Percentiles rank a stretch among this genome's conserved stretches.
Conservation (phyloP, 2,113 vertebrate species). For the Sinocyclocheilus rhinocerous region DNA sequence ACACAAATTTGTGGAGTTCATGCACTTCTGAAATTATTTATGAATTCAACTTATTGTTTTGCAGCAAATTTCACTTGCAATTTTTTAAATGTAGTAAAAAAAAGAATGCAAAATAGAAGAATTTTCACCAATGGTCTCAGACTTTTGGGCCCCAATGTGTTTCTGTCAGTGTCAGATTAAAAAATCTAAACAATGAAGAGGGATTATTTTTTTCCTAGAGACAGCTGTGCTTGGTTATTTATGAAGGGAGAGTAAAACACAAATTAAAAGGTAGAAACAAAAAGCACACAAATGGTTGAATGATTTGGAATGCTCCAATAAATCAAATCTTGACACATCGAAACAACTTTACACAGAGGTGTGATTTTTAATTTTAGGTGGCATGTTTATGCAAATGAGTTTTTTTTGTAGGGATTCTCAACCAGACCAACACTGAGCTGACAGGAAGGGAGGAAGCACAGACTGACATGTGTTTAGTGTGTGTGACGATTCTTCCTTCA, state of each 20-base stretch:
- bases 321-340: slow-evolving; percentile 64
- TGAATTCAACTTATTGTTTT: background rate
- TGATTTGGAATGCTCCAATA: slow-evolving; percentile 61
- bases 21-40: background rate
- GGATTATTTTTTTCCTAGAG: slow-evolving; percentile 15
- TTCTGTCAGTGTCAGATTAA: slow-evolving; percentile 13
- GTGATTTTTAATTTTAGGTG: slow-evolving; percentile 70
- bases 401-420: slow-evolving; percentile 69
- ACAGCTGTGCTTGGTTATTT: slow-evolving; percentile 30
- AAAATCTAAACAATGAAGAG: background rate
- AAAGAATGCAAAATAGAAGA: background rate
- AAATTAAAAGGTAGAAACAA: slow-evolving; percentile 31
- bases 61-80: too few relatives aligned
- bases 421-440: slow-evolving; percentile 72
- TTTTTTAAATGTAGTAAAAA: background rate
- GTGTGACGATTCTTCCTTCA: slow-evolving; percentile 19
- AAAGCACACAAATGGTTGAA: slow-evolving; percentile 28
- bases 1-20: background rate
- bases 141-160: background rate
- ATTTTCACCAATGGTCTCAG: background rate
- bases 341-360: slow-evolving; percentile 68
- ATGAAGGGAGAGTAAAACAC: background rate
- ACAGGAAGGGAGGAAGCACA: slow-evolving; percentile 47
- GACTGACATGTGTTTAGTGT: slow-evolving; percentile 16
- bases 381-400: slow-evolving; percentile 74